Base-by-base conservation (phyloP, 2,113 vertebrate genomes). In the Aspidoscelis tigris region DNA sequence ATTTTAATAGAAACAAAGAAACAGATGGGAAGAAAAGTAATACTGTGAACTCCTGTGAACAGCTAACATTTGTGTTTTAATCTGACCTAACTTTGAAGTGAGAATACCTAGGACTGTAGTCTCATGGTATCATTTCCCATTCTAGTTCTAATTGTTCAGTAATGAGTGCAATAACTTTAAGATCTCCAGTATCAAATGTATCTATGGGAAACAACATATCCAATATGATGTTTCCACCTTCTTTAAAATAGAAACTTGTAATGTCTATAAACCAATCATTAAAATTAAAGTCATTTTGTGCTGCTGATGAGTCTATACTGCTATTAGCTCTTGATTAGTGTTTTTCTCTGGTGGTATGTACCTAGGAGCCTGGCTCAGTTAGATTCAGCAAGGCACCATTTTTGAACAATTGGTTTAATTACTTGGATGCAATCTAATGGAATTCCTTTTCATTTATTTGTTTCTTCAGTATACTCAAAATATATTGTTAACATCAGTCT, bases 361-460 rank as follows among this genome's bases (percentile, higher is more conserved):
- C 39, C 64, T 22, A 78, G 61, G 55, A 92, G 78, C 86, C 76
- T 91, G 58, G 53, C 10, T 87, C 50, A 86, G 77, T 87, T 92
- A 82, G 81, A 50, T 85, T 88, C 91, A 91, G 65, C 20, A 76
- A 80, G 69, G 20, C 39, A 22, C 61, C 76, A 91, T 93, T 83
- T 89, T 69, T 90, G 91, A 94, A 95, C 92, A 95, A 93, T 93
- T 66, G 80, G 66, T 85, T 81, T 80, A 94, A 93, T 95, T 39
- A 77, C 82, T 76, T 26, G 53, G 65, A 87, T 76, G 88, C 84
- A 90, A 93, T 78, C 58, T 0, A 71, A 84, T 92, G 89, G 93
- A 79, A 77, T 12, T 22, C 76, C 92, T 94, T 83, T 95, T 95
- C 95, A 92, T 78, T 90, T 74, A 83, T 91, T 76, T 91, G 88